A percentile compares a stretch with the other conserved stretches of the same genome.
These are phyloP conservation scores for Unio delphinus DNA, from an alignment of 2,888 invertebrate species.

Conservation along the genomic window DNA sequence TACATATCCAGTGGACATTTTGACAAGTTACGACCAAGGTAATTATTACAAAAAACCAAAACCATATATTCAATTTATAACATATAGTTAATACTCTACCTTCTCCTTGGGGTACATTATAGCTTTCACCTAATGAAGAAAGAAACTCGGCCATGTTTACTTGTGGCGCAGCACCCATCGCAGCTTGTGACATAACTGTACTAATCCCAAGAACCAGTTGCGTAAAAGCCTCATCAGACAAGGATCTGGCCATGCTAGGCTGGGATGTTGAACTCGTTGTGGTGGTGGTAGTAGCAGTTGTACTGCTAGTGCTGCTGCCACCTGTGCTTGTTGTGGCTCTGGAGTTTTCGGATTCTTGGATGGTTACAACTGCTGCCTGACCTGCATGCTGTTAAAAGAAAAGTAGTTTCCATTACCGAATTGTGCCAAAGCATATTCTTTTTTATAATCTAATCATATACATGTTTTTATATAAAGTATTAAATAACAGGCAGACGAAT, in stretches of 20 bases:
- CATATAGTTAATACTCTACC: constrained; percentile 39
- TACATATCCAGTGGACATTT: too few relatives aligned
- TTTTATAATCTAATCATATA: too few relatives aligned
- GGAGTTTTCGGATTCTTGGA: too few relatives aligned
- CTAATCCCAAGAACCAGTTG: constrained; percentile 61
- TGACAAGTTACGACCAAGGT: too few relatives aligned
- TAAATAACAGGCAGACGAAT: too few relatives aligned
- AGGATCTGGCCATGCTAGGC: constrained; percentile 11
- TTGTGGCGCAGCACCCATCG: constrained; percentile 50
- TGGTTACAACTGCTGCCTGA: too few relatives aligned
- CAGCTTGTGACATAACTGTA: constrained; percentile 53
- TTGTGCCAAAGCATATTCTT: too few relatives aligned
- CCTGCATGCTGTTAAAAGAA: too few relatives aligned
- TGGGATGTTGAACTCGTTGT: constrained; percentile 13
- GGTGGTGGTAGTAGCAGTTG: constrained; percentile 7
- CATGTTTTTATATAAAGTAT: too few relatives aligned
- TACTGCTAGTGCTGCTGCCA: constrained; percentile 5
- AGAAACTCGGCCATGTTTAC: constrained; percentile 60
- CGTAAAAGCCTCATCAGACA: constrained; percentile 60
- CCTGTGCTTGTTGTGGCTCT: neutral
- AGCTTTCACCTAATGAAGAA: constrained; percentile 48
- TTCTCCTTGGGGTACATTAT: constrained; percentile 55
- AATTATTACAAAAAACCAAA: too few relatives aligned
- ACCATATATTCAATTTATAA: too few relatives aligned
- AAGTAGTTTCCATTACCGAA: too few relatives aligned